Evolutionary conservation across 2,113 vertebrate genomes (phyloP), one percentile per base, ranked within the genome.

Genomic region (Saccopteryx bilineata): DNA sequence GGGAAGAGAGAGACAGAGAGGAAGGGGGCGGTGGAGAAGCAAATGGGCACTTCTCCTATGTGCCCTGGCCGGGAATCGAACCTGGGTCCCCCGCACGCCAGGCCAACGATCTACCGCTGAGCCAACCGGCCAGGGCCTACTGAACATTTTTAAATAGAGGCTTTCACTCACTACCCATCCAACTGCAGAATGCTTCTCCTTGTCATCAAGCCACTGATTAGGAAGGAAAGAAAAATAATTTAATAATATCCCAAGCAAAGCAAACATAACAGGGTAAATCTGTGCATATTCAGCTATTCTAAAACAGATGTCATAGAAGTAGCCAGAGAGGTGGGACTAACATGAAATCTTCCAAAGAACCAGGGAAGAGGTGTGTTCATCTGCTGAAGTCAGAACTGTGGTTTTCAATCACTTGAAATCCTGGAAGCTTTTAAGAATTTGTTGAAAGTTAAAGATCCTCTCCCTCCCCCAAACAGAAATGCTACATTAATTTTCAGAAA

Each of bases 401-500:
- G 31, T 28, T 83, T 60, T 78, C 39, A 87, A 46, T 71, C 28
- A 80, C 46, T 68, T 84, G 5, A 63, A 84, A 60, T 84, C 46
- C 63, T 63, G 48, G 50, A 82, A 71, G 4, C 14, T 31, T 91
- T n/a, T 84, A 71, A 39, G n/a, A 87, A 87, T 78, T 63, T 84
- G 50, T 50, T 84, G 50, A 26, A 79, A 87, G 14, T 60, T 83
- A 65, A 12, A 15, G 10, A n/a, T 61, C 21, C 4, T 80, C 8
- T 26, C 23, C 13, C 33, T 11, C 23, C 13, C 33, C 14, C 5
- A 84, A 80, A 63, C 39, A 94, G 21, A 54, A 56, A 95, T 33
- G 66, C 48, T 92, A 54, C 15, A 54, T 61, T 39, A 46, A 61
- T 88, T 88, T 76, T 84, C 54, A 71, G 63, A 88, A 92, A 48